Conservation (phyloP, 2,113 vertebrate genomes). For the Pluvianellus socialis region DNA sequence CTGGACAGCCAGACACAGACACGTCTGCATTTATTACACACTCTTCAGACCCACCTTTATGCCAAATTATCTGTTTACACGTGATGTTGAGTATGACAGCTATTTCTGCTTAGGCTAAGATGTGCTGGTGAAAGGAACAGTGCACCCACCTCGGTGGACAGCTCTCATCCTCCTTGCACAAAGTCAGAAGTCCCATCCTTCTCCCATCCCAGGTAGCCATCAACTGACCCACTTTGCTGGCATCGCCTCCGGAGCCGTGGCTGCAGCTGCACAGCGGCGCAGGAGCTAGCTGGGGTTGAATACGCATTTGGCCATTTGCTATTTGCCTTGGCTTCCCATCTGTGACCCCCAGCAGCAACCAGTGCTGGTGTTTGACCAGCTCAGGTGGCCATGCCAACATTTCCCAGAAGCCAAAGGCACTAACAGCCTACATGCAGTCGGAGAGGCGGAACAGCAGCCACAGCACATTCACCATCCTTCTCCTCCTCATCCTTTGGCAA, state of each 20-base stretch:
- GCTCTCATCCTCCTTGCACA: not conserved
- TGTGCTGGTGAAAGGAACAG: not conserved
- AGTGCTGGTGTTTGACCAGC: not conserved
- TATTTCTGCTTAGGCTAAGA: not conserved
- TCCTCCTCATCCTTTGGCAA: not conserved
- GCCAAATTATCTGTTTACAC: not conserved
- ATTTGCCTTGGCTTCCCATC: not conserved
- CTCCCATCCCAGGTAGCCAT: not conserved
- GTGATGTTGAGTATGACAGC: rapidly evolving
- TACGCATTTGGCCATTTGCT: not conserved
- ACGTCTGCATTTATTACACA: rapidly evolving
- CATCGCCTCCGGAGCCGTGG: not conserved
- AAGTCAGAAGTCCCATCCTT: not conserved
- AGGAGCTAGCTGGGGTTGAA: not conserved
- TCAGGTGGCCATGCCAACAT: not conserved
- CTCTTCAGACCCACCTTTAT: not conserved
- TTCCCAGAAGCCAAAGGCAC: not conserved
- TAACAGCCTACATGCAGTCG: too few relatives aligned
- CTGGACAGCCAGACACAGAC: not conserved
- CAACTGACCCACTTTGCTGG: rapidly evolving
- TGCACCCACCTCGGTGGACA: not conserved
- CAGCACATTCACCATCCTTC: not conserved
- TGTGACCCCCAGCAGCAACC: not conserved
- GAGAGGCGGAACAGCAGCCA: not conserved
- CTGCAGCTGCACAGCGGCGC: not conserved